phyloP scores from a whole-genome alignment of 2,888 invertebrate genomes.

The Drosophila longiperda region DNA sequence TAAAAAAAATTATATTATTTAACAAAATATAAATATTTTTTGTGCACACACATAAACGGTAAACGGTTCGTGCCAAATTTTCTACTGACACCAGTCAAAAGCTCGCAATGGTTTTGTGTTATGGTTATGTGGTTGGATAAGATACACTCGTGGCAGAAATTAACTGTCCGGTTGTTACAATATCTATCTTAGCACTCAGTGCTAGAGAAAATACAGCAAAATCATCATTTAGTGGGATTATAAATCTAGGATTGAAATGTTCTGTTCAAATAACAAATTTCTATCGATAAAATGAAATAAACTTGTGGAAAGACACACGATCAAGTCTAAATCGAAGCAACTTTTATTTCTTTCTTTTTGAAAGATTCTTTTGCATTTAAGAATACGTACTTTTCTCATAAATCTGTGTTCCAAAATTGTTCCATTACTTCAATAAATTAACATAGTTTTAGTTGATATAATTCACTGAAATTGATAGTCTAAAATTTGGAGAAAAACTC shows the following conservation, averaged over 20 bases:
- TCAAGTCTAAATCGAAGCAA: not conserved
- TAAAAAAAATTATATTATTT: not conserved
- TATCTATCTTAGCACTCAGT: too few species aligned
- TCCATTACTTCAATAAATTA: not conserved
- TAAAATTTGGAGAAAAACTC: not conserved
- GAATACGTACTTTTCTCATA: too few species aligned
- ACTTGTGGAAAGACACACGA: not conserved
- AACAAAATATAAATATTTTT: not conserved
- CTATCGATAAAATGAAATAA: not conserved
- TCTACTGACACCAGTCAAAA: not conserved
- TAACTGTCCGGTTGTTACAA: not conserved
- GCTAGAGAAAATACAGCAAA: too few species aligned
- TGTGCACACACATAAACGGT: not conserved
- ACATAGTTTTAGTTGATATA: not conserved
- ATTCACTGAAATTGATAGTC: not conserved
- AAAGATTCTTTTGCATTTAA: not conserved
- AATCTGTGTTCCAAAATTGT: not conserved
- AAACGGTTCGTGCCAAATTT: not conserved
- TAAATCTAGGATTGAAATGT: not conserved
- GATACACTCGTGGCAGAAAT: not conserved
- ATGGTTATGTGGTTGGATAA: not conserved
- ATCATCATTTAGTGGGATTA: too few species aligned
- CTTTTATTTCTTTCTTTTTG: not conserved
- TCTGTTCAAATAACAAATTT: not conserved
- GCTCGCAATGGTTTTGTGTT: not conserved